phyloP scores from a whole-genome alignment of 1,140 invertebrate species.

The Aphelinus certus region DNA sequence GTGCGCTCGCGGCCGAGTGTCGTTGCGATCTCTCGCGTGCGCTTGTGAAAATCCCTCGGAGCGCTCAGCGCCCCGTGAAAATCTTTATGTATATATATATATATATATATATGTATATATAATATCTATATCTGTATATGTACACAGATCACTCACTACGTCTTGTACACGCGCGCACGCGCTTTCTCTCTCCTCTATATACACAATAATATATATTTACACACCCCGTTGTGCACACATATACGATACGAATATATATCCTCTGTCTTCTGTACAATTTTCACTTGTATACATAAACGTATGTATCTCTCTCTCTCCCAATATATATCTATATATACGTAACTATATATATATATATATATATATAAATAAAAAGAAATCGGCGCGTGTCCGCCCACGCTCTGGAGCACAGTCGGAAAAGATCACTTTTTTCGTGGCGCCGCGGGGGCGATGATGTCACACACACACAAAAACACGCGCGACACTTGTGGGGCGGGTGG shows the following conservation, averaged over 20 bases:
- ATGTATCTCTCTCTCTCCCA: constrained; percentile 26
- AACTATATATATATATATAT: background rate
- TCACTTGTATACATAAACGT: constrained; percentile 43
- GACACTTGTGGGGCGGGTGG: too few species aligned
- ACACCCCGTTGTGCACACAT: background rate
- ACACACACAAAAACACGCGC: too few species aligned
- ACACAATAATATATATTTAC: background rate
- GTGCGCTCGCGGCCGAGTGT: background rate
- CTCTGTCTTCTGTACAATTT: constrained; percentile 45
- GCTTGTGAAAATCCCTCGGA: background rate
- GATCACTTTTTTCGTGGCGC: too few species aligned
- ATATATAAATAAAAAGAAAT: constrained; percentile 16
- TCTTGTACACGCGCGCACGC: too few species aligned
- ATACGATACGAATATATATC: constrained; percentile 29
- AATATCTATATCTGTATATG: too few species aligned
- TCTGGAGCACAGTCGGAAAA: too few species aligned
- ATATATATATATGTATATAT: background rate
- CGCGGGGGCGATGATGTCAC: too few species aligned
- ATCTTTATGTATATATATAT: background rate
- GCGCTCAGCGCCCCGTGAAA: background rate
- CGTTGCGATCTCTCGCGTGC: background rate
- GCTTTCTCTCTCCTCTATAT: too few species aligned
- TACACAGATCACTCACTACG: too few species aligned
- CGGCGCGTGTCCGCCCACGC: too few species aligned
- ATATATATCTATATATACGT: background rate